Conservation (phyloP, 2,113 vertebrate genomes). For the Poecile atricapillus region DNA sequence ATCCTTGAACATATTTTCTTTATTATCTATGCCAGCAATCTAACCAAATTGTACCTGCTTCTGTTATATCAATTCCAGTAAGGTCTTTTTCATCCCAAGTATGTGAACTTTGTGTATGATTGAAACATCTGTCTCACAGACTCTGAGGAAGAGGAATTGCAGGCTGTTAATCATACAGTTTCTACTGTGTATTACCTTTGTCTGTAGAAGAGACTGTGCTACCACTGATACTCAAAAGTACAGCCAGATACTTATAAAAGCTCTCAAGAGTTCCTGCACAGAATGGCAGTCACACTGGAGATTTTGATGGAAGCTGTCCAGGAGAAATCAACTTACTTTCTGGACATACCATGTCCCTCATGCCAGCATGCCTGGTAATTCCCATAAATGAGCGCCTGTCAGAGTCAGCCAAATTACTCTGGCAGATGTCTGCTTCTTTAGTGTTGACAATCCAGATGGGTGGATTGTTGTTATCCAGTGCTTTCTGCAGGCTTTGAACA, state of each 20-base stretch:
- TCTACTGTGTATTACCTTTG: neutral
- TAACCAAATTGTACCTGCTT: neutral
- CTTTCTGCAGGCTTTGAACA: constrained; percentile 7
- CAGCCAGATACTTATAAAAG: neutral
- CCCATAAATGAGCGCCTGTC: neutral
- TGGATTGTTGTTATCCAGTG: neutral
- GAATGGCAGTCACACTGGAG: neutral
- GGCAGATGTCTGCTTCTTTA: neutral
- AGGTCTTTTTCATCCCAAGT: neutral
- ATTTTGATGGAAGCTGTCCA: neutral
- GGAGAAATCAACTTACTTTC: constrained; percentile 10
- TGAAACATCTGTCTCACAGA: neutral
- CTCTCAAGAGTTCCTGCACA: neutral
- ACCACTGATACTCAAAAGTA: neutral
- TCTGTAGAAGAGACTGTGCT: neutral
- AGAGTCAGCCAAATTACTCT: constrained; percentile 21
- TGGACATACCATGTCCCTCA: neutral
- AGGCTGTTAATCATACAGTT: neutral
- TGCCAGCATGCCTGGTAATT: constrained; percentile 4
- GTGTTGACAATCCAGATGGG: neutral
- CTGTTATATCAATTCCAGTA: neutral
- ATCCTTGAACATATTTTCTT: neutral
- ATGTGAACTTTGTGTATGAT: neutral
- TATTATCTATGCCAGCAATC: neutral
- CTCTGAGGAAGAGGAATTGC: neutral